Percentiles rank a stretch among this genome's conserved stretches.
phyloP scores from a whole-genome alignment of 2,113 vertebrate species.

The Marcusenius ussheri region DNA sequence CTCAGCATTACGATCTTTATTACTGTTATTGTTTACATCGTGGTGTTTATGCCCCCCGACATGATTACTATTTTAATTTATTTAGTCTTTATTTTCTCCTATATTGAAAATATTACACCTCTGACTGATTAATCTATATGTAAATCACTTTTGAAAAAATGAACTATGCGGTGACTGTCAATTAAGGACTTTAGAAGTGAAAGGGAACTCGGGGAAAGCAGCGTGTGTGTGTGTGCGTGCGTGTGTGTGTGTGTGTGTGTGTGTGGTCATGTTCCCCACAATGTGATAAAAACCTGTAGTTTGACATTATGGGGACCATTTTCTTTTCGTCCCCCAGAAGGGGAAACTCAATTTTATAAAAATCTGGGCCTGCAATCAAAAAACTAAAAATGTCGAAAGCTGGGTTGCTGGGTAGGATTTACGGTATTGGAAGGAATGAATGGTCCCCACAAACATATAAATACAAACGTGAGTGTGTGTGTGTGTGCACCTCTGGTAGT shows the following conservation, averaged over 20 bases:
- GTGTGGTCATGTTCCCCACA: not conserved
- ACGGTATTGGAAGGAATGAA: not conserved
- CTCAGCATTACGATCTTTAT: not conserved
- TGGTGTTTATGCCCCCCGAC: not conserved
- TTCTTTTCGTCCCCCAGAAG: not conserved
- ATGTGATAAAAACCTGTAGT: not conserved
- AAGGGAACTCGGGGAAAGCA: not conserved
- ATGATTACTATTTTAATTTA: not conserved
- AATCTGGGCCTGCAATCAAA: not conserved
- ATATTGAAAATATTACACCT: not conserved
- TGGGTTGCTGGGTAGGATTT: not conserved
- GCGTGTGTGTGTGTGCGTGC: not conserved
- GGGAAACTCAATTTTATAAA: not conserved
- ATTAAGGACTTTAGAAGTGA: not conserved
- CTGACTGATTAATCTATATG: not conserved
- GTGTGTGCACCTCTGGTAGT: not conserved
- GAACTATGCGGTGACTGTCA: not conserved
- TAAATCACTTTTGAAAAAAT: not conserved
- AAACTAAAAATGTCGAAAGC: not conserved
- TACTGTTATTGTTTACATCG: not conserved
- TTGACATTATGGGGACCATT: not conserved
- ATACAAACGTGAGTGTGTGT: not conserved
- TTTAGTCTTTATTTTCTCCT: not conserved
- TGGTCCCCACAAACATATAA: not conserved
- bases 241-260: not conserved